Evolutionary conservation across 2,888 invertebrate genomes (phyloP), one percentile per base, ranked within the genome.

Genomic region (Melieria crassipennis): DNA sequence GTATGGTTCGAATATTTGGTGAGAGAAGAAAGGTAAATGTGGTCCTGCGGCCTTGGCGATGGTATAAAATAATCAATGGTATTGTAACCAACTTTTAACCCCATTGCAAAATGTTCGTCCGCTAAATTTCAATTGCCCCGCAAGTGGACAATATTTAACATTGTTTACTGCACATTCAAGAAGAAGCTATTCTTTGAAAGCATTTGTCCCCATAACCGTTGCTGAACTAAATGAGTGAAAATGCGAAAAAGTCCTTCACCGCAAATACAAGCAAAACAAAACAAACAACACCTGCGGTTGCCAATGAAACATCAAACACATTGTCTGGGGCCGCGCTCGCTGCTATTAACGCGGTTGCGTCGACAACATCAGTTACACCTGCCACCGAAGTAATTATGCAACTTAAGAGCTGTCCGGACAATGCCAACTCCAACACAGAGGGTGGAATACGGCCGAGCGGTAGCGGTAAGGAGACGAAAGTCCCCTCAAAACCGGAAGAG

Each of bases 211-310:
- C 30, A 30, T 30, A 30, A 30, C 30, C 30, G 30, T 30, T 30
- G 30, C 4, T 47, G 45, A 71, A 77, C 73, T 74, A 78, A 85
- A 85, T 86, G 86, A 84, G 81, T 82, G 85, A 85, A 79, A 81
- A 85, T 86, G 85, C 77, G 30, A 69, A 63, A 16, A 73, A 65
- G 45, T 50, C 52, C 10, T 13, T 55, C 43, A 48, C 11, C 55
- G 48, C 50, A 69, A 66, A 43, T 48, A 68, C 61, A 71, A 61
- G 47, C 58, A 73, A 66, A 52, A 48, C 65, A 46, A 56, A 67
- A 13, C 45, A 50, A 70, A 9, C 57, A 56, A 63, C 73, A 70
- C 46, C 57, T 42, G 43, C 74, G 65, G 69, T 74, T 56, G 70
- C 66, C 68, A 62, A 50, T 57, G 50, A 63, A 56, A 61, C 56